phyloP scores from a whole-genome alignment of 2,888 invertebrate genomes.

The Formica aserva region DNA sequence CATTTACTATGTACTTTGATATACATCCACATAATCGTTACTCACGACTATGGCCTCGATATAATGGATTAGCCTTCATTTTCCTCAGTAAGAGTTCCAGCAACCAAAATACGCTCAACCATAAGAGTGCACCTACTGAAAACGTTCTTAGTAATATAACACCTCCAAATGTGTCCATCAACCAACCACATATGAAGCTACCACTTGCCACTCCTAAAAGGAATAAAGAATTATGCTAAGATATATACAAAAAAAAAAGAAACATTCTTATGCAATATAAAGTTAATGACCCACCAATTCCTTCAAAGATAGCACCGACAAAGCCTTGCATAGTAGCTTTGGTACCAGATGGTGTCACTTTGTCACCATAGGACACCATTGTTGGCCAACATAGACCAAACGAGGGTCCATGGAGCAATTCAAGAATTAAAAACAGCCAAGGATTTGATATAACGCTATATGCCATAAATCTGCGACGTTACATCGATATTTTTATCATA shows the following conservation, averaged over 20 bases:
- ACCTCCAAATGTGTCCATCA: conserved; percentile 90
- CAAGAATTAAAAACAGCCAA: conserved; percentile 94
- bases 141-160: conserved; percentile 90
- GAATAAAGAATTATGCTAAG: conserved; percentile 12
- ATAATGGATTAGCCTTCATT: conserved; percentile 80
- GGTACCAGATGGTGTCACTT: conserved; percentile 93
- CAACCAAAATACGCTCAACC: conserved; percentile 82
- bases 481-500: conserved; percentile 15
- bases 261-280: not conserved
- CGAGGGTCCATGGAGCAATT: conserved; percentile 94
- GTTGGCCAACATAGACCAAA: conserved; percentile 95
- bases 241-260: not conserved
- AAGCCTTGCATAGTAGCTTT: conserved; percentile 95
- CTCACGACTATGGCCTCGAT: conserved; percentile 84
- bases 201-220: conserved; percentile 90
- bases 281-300: conserved; percentile 87
- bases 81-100: conserved; percentile 80
- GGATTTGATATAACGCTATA: conserved; percentile 93
- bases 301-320: conserved; percentile 95
- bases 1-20: conserved; percentile 49
- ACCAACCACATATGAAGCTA: conserved; percentile 91
- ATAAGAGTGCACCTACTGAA: conserved; percentile 89
- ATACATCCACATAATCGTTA: conserved; percentile 72
- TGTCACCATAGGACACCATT: conserved; percentile 95
- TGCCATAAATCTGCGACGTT: conserved; percentile 88